A percentile compares a stretch with the other conserved stretches of the same genome.
phyloP scores from a whole-genome alignment of 2,888 invertebrate genomes.

The Scaptodrosophila latifasciaeformis region DNA sequence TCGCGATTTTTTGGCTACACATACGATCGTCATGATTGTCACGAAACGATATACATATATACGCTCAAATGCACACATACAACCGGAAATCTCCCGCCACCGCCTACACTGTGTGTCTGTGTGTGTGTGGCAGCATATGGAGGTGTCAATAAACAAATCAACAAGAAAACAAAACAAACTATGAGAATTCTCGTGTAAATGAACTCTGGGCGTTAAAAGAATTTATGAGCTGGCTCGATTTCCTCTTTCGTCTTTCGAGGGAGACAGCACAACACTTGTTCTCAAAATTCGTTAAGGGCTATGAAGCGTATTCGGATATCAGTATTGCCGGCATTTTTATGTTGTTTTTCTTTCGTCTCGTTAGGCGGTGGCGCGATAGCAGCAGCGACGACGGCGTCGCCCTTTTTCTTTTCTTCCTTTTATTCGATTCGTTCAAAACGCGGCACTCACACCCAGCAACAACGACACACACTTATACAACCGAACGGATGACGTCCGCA shows the following conservation, averaged over 20 bases:
- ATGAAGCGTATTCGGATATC: conserved; percentile 51
- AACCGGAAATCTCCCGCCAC: conserved; percentile 21
- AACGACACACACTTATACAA: conserved; percentile 34
- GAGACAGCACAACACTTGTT: no score
- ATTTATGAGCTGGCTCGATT: conserved; percentile 24
- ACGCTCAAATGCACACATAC: neutral
- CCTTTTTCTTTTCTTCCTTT: conserved; percentile 51
- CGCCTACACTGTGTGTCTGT: conserved; percentile 6
- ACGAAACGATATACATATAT: conserved; percentile 9
- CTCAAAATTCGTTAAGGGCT: conserved; percentile 1
- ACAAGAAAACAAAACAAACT: conserved; percentile 59
- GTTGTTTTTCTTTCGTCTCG: conserved; percentile 38
- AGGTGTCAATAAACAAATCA: conserved; percentile 53
- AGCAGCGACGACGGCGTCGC: conserved; percentile 42
- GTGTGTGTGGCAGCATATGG: conserved; percentile 3
- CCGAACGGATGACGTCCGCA: conserved; percentile 28
- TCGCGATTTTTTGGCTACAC: conserved; percentile 26
- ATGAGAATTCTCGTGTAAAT: conserved; percentile 53
- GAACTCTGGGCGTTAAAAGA: conserved; percentile 42
- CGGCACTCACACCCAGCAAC: conserved; percentile 31
- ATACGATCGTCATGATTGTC: conserved; percentile 26
- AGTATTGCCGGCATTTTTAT: conserved; percentile 59
- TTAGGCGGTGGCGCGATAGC: conserved; percentile 29
- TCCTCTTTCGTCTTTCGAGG: conserved; percentile 14
- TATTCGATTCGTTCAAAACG: conserved; percentile 33